These are phyloP conservation scores for Hemiprocne comata DNA, from an alignment of 2,113 vertebrate genomes.

Conservation along the genomic window DNA sequence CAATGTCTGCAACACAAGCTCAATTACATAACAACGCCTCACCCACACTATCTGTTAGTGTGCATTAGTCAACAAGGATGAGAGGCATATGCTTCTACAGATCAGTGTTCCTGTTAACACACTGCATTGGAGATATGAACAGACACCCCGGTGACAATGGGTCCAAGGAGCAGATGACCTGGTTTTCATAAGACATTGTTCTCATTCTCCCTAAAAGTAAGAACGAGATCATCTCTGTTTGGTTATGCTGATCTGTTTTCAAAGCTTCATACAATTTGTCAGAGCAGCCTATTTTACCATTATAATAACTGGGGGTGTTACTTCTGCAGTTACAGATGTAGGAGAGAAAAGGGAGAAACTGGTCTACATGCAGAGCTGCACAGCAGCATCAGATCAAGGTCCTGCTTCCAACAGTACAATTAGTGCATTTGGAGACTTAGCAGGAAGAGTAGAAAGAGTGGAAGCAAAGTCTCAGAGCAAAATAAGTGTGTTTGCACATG, in stretches of 20 bases:
- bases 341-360: neutral
- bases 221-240: neutral
- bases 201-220: neutral
- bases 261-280: neutral
- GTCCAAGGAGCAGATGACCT: neutral
- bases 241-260: neutral
- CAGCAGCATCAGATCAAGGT: neutral
- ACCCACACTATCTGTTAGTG: neutral
- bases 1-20: conserved; percentile 18
- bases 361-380: neutral
- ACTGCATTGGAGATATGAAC: neutral
- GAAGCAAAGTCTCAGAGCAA: neutral
- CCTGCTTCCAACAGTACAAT: neutral
- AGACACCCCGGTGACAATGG: neutral
- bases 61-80: neutral
- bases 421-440: neutral
- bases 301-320: rapidly evolving
- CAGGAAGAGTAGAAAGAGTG: neutral
- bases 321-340: neutral
- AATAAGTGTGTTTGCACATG: neutral
- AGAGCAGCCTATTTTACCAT: neutral
- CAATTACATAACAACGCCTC: conserved; percentile 21
- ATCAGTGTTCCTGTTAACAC: neutral
- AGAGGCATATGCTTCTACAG: neutral
- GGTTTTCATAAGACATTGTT: neutral